A percentile compares a stretch with the other conserved stretches of the same genome.
Conservation (phyloP, 37 sponge, comb jelly and placozoan species). For the Geodia barretti region DNA sequence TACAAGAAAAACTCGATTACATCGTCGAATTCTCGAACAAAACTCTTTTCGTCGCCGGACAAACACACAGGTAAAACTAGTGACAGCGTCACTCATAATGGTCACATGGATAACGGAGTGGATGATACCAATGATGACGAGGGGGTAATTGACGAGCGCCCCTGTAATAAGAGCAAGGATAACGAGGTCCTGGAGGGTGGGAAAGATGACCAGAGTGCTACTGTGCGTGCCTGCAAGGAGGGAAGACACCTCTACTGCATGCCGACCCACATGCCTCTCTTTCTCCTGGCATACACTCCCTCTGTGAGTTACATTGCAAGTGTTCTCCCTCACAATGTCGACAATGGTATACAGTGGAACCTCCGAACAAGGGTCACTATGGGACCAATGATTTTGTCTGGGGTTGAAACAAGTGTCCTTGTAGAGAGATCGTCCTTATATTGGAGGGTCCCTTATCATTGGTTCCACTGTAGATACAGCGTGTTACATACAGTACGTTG, state of each 20-base stretch:
- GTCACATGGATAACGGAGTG: background rate
- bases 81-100: background rate
- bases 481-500: too few species aligned
- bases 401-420: too few species aligned
- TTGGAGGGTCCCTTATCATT: too few species aligned
- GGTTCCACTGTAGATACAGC: too few species aligned
- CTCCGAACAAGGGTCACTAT: too few species aligned
- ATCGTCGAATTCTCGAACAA: too few species aligned
- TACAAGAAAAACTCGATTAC: too few species aligned
- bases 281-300: constrained; percentile 39
- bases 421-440: too few species aligned
- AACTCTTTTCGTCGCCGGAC: background rate
- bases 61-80: background rate
- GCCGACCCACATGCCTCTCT: constrained; percentile 51
- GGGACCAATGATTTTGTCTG: too few species aligned
- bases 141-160: background rate
- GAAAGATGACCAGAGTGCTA: background rate
- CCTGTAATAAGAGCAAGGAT: background rate
- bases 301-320: constrained; percentile 44
- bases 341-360: too few species aligned
- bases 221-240: too few species aligned
- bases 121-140: background rate
- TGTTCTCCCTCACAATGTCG: too few species aligned
- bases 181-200: background rate
- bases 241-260: constrained; percentile 20